These are phyloP conservation scores for Anagyrus pseudococci DNA, from an alignment of 2,888 invertebrate species.

Conservation along the genomic window DNA sequence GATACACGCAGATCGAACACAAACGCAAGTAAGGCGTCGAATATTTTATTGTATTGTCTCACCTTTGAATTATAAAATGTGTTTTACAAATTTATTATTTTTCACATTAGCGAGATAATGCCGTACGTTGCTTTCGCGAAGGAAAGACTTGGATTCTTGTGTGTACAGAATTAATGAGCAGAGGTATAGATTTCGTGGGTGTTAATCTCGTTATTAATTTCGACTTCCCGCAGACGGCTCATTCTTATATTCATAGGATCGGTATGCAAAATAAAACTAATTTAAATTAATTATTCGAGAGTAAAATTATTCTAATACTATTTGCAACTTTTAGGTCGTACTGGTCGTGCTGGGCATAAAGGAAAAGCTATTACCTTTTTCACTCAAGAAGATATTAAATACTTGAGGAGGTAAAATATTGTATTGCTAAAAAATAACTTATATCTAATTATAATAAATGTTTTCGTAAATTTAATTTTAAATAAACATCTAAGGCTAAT, in stretches of 20 bases:
- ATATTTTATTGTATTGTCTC: constrained; percentile 6
- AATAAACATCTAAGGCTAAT: not conserved
- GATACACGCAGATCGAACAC: constrained; percentile 91
- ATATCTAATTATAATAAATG: constrained; percentile 11
- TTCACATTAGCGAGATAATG: constrained; percentile 87
- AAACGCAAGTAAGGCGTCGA: constrained; percentile 71
- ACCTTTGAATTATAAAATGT: constrained; percentile 4
- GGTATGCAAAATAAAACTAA: constrained; percentile 58
- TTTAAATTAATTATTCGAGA: constrained; percentile 6
- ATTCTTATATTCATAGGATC: constrained; percentile 89
- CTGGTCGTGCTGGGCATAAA: constrained; percentile 89
- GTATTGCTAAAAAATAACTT: not conserved
- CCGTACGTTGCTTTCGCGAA: constrained; percentile 87
- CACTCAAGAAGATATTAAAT: constrained; percentile 85
- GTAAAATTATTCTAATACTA: constrained; percentile 1
- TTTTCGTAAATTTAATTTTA: constrained; percentile 3
- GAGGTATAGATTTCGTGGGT: constrained; percentile 96
- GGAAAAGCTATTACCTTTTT: constrained; percentile 95
- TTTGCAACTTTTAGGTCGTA: constrained; percentile 70
- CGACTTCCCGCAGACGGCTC: constrained; percentile 91
- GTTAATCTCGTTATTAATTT: constrained; percentile 97
- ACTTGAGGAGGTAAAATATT: constrained; percentile 77
- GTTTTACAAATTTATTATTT: constrained; percentile 37
- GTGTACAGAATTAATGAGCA: constrained; percentile 95
- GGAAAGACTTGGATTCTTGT: constrained; percentile 95